Conservation (phyloP, 2,888 invertebrate species). For the Eledona agricola region DNA sequence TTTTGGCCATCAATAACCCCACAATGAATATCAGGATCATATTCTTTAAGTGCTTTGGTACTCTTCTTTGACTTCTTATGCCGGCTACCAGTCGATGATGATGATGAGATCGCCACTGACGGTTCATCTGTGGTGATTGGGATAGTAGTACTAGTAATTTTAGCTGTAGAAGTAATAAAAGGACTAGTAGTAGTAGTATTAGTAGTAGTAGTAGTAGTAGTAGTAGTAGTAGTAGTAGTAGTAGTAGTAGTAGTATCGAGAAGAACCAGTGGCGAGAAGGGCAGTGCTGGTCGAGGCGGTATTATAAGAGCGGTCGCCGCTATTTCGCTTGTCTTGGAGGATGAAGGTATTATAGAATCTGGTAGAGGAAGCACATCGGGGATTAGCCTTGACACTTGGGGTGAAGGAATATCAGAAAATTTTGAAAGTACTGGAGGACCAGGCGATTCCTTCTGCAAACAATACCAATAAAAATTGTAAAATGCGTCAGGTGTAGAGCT, state of each 20-base stretch:
- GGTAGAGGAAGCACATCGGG: conserved; percentile 23
- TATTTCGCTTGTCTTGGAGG: conserved; percentile 16
- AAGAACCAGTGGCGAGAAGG: conserved; percentile 38
- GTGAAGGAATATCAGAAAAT: conserved; percentile 26
- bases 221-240: neutral
- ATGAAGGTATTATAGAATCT: conserved; percentile 5
- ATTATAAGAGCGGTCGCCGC: conserved; percentile 35
- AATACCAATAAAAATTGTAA: neutral
- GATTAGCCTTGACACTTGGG: conserved; percentile 17
- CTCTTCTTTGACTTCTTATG: conserved; percentile 48
- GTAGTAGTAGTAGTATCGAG: conserved; percentile 41
- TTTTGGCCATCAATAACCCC: conserved; percentile 77
- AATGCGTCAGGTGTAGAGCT: conserved; percentile 4
- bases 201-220: neutral
- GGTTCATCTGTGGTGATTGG: too few relatives aligned
- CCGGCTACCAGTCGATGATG: conserved; percentile 37
- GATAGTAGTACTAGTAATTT: too few relatives aligned
- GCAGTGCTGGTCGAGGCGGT: conserved; percentile 39
- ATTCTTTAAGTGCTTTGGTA: conserved; percentile 64
- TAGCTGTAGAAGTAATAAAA: too few relatives aligned
- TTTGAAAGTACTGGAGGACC: conserved; percentile 30
- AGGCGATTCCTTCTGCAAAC: conserved; percentile 31
- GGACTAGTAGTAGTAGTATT: too few relatives aligned
- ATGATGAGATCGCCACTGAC: too few relatives aligned
- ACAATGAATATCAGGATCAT: conserved; percentile 85